Evolutionary conservation across 2,797 vertebrate species (phyloP), one percentile per base, ranked within the genome.

Genomic region (Darevskia mixta): DNA sequence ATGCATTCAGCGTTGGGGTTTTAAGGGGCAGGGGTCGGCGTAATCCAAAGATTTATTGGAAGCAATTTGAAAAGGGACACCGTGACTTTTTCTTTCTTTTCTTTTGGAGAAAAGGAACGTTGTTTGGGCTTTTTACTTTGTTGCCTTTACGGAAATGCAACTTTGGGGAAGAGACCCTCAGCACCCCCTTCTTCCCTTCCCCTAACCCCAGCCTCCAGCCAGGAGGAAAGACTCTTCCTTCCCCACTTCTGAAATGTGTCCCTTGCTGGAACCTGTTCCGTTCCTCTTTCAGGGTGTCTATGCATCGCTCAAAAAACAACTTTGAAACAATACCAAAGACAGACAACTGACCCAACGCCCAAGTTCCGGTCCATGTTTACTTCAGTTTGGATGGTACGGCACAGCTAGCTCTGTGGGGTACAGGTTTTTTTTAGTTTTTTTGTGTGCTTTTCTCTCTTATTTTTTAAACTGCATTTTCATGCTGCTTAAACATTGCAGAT

Each of bases 281-380:
- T 20, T 93, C 94, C 92, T 94, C 84, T 58, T 91, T 89, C 89
- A 83, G 94, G 78, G 97, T 97, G 97, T 98, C 98, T 98, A 98
- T 98, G 98, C 98, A 98, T 97, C 98, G 97, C 98, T 97, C 49
- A 55, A 55, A 55, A 55, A 97, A 97, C 98, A 95, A 97, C 95
- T 97, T 85, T 83, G 55, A 86, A 91, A 89, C 91, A 93, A 98
- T 98, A 98, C 98, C 98, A 99, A 98, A 99, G 98, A 98, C 97
- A 77, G 61, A 91, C 38, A 2, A 6, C 5, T 15, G n/a, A 77
- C 9, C 4, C 55, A 58, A 78, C 85, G 83, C 92, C 35, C 69
- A 77, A 71, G 87, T 92, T 95, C 86, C 5, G 87, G 93, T 96
- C 94, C 95, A 91, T 94, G 94, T 94, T 95, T 95, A 93, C 92